Percentiles rank a stretch among this genome's conserved stretches.
Evolutionary conservation across 2,113 vertebrate species (phyloP).

Genomic region (Myotis davidii): DNA sequence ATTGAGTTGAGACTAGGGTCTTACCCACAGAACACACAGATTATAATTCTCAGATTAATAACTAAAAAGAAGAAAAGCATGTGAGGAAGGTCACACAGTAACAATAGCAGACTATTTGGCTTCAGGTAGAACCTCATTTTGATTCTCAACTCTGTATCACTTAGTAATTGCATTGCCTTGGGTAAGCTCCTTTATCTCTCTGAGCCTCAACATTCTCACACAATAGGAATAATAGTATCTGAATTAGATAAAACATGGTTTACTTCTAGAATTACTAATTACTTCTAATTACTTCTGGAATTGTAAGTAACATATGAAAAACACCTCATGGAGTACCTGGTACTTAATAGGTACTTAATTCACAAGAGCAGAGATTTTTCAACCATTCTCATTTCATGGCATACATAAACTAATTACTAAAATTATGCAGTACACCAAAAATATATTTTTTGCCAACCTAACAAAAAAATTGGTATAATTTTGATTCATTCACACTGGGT

Average conservation of each 20-base stretch:
- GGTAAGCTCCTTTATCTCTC: not conserved
- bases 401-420: not conserved
- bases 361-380: not conserved
- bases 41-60: not conserved
- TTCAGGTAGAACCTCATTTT: not conserved
- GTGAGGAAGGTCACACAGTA: not conserved
- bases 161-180: not conserved
- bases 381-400: not conserved
- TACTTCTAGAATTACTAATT: not conserved
- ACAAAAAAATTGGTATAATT: not conserved
- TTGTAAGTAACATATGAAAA: not conserved
- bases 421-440: not conserved
- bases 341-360: not conserved
- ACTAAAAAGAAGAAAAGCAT: not conserved
- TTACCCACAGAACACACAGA: not conserved
- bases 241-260: not conserved
- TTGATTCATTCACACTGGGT: not conserved
- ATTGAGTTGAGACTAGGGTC: not conserved
- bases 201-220: not conserved
- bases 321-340: not conserved
- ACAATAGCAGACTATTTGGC: not conserved
- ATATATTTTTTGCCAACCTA: not conserved
- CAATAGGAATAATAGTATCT: not conserved
- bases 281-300: not conserved
- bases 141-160: not conserved